Conservation (phyloP, 2,113 vertebrate genomes). For the Corydoras maculifer region DNA sequence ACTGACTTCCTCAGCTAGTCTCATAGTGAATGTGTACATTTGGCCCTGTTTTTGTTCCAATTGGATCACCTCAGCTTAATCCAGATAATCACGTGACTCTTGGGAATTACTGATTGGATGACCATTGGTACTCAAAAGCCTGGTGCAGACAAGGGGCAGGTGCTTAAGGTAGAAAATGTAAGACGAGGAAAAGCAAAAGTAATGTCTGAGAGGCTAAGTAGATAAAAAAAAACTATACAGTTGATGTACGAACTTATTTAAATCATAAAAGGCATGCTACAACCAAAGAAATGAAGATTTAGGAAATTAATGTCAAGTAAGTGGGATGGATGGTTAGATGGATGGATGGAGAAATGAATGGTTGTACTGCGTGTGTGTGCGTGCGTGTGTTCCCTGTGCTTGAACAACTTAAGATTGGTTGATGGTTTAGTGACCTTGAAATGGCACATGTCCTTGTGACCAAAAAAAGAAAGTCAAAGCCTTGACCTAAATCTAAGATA, state of each 20-base stretch:
- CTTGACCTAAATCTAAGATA: no score
- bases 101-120: constrained; percentile 49
- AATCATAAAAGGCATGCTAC: constrained; percentile 39
- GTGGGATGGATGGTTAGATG: constrained; percentile 16
- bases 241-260: background rate
- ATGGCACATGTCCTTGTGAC: no score
- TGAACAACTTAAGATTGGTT: no score
- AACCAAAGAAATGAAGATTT: constrained; percentile 54
- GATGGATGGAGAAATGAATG: background rate
- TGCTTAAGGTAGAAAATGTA: constrained; percentile 43
- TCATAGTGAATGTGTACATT: constrained; percentile 36
- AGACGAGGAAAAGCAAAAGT: background rate
- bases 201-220: no score
- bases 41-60: constrained; percentile 52
- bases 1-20: constrained; percentile 15
- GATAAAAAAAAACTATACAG: no score
- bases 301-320: constrained; percentile 58
- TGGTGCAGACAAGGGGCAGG: constrained; percentile 29
- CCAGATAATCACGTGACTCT: constrained; percentile 50
- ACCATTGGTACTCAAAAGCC: constrained; percentile 52
- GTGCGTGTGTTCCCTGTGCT: no score
- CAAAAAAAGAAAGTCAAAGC: no score
- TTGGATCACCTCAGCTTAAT: constrained; percentile 46
- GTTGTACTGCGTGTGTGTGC: no score
- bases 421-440: no score